phyloP scores from a whole-genome alignment of 2,888 invertebrate species.

The Dendrolimus houi region DNA sequence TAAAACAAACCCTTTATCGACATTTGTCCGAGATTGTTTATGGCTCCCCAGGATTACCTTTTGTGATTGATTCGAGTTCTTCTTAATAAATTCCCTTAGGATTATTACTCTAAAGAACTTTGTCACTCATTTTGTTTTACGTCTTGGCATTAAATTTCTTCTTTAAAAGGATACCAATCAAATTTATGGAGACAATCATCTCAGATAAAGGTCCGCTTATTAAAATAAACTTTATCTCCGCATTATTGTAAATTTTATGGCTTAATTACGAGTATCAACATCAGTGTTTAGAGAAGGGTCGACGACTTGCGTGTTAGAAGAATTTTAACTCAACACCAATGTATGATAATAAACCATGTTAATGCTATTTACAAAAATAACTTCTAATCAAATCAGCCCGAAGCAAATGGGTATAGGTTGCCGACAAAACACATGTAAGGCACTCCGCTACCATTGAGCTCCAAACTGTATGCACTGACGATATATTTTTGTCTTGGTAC shows the following conservation, averaged over 20 bases:
- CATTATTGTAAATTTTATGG: constrained; percentile 26
- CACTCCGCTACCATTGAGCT: constrained; percentile 45
- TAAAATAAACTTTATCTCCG: constrained; percentile 41
- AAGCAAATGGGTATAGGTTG: constrained; percentile 63
- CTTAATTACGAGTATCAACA: constrained; percentile 13
- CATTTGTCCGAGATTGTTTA: constrained; percentile 64
- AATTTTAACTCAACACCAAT: constrained; percentile 16
- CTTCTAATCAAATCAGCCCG: constrained; percentile 54
- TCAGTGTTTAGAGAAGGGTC: not conserved
- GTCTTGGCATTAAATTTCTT: constrained; percentile 41
- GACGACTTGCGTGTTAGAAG: constrained; percentile 4
- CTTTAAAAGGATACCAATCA: constrained; percentile 28
- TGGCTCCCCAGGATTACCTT: constrained; percentile 57
- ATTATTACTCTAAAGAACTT: constrained; percentile 35
- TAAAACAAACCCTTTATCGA: constrained; percentile 58
- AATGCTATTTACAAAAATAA: constrained; percentile 41
- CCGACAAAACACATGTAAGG: constrained; percentile 65
- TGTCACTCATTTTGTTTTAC: constrained; percentile 52
- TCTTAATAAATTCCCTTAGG: constrained; percentile 50
- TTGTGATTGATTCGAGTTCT: constrained; percentile 66
- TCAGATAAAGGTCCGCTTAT: constrained; percentile 41
- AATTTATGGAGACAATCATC: constrained; percentile 40
- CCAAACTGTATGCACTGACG: constrained; percentile 9
- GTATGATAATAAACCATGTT: constrained; percentile 13
- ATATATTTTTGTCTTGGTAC: no score